Evolutionary conservation across 2,113 vertebrate species (phyloP).

Genomic region (Haemorhous mexicanus): DNA sequence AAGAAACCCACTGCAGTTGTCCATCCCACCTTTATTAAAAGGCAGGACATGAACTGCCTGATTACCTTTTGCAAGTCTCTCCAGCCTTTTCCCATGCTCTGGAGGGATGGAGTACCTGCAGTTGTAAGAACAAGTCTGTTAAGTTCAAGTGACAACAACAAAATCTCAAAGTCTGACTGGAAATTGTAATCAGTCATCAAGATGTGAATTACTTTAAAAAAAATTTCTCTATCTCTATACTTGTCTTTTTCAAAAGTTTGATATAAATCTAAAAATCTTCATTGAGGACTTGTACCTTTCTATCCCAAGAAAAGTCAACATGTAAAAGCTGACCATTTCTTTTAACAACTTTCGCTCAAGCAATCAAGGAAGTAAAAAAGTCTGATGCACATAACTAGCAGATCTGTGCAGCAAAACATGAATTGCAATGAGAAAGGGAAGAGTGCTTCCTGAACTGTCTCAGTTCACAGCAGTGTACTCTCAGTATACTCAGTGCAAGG

Average conservation of each 20-base stretch:
- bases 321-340: background rate
- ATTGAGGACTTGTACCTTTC: background rate
- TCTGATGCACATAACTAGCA: background rate
- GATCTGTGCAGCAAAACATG: background rate
- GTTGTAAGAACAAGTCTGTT: slow-evolving; percentile 4
- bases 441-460: background rate
- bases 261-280: background rate
- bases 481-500: background rate
- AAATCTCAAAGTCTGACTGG: background rate
- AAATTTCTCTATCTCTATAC: background rate
- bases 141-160: background rate
- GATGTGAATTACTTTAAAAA: background rate
- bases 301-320: background rate
- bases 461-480: background rate
- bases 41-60: background rate
- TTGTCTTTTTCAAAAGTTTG: background rate
- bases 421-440: background rate
- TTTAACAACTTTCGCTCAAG: background rate
- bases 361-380: background rate
- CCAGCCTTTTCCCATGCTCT: slow-evolving; percentile 91
- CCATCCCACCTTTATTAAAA: background rate
- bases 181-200: background rate
- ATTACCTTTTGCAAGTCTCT: slow-evolving; percentile 94
- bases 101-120: slow-evolving; percentile 93
- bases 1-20: background rate